phyloP scores from a whole-genome alignment of 2,888 invertebrate genomes.

The Monoplex corrugatus region DNA sequence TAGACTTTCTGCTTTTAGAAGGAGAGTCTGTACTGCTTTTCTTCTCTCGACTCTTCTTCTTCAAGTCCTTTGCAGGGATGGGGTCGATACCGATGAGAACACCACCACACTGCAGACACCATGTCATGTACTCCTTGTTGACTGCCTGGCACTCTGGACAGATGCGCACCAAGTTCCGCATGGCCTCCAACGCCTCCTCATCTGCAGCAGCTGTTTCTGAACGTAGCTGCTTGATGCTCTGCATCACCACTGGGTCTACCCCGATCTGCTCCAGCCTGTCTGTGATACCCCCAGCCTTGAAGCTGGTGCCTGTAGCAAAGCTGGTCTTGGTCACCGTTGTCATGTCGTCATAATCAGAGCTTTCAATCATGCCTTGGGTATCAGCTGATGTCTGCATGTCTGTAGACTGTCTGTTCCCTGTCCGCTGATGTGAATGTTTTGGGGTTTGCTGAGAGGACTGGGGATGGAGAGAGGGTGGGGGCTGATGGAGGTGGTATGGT shows the following conservation, averaged over 20 bases:
- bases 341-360: slow-evolving; percentile 43
- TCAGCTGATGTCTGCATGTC: neutral
- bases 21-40: neutral
- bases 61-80: slow-evolving; percentile 63
- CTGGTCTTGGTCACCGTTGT: slow-evolving; percentile 48
- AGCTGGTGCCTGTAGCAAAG: slow-evolving; percentile 56
- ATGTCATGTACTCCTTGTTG: slow-evolving; percentile 75
- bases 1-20: neutral
- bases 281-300: slow-evolving; percentile 74
- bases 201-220: slow-evolving; percentile 10
- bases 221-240: slow-evolving; percentile 60
- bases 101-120: slow-evolving; percentile 76
- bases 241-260: slow-evolving; percentile 60
- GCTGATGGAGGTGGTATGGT: slow-evolving; percentile 40
- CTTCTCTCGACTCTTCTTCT: slow-evolving; percentile 53
- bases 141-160: slow-evolving; percentile 74
- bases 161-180: slow-evolving; percentile 39
- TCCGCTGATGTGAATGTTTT: neutral
- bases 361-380: neutral
- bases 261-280: slow-evolving; percentile 70
- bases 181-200: slow-evolving; percentile 48
- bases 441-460: neutral
- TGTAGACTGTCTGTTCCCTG: neutral
- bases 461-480: slow-evolving; percentile 39
- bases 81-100: slow-evolving; percentile 75